Conservation (phyloP, 2,113 vertebrate genomes). For the Platysternon megacephalum region DNA sequence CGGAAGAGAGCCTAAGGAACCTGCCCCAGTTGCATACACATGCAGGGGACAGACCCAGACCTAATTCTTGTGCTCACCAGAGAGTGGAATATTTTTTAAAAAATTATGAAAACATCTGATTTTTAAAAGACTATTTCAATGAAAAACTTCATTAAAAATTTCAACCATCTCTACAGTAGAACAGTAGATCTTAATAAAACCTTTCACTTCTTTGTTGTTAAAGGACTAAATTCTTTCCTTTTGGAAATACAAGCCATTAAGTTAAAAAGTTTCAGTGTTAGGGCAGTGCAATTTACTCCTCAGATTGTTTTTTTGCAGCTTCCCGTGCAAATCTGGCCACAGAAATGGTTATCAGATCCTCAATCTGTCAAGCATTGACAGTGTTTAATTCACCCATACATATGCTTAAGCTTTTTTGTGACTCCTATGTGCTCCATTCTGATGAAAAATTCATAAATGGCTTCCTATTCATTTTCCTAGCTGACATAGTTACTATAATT, state of each 20-base stretch:
- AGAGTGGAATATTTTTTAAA: background rate
- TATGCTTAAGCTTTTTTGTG: slow-evolving; percentile 32
- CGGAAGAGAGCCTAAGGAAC: background rate
- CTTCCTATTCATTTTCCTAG: slow-evolving; percentile 24
- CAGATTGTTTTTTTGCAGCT: background rate
- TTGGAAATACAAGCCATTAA: background rate
- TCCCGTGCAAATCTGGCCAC: slow-evolving; percentile 2
- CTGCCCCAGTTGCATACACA: background rate
- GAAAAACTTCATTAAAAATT: slow-evolving; percentile 30
- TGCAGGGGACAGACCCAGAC: background rate
- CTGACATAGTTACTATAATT: slow-evolving; percentile 6
- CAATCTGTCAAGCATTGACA: background rate
- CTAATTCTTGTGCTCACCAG: background rate
- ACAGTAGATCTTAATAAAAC: background rate
- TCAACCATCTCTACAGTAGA: slow-evolving; percentile 18
- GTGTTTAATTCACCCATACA: slow-evolving; percentile 45
- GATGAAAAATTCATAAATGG: slow-evolving; percentile 23
- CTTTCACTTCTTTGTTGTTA: background rate
- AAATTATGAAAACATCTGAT: background rate
- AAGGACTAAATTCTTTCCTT: background rate
- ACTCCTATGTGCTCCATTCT: slow-evolving; percentile 20
- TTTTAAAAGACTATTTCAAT: background rate
- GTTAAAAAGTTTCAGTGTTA: background rate
- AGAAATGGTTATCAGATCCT: background rate
- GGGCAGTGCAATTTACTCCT: background rate